Base-by-base conservation (phyloP, 2,888 invertebrate species). In the Lasioglossum vierecki region DNA sequence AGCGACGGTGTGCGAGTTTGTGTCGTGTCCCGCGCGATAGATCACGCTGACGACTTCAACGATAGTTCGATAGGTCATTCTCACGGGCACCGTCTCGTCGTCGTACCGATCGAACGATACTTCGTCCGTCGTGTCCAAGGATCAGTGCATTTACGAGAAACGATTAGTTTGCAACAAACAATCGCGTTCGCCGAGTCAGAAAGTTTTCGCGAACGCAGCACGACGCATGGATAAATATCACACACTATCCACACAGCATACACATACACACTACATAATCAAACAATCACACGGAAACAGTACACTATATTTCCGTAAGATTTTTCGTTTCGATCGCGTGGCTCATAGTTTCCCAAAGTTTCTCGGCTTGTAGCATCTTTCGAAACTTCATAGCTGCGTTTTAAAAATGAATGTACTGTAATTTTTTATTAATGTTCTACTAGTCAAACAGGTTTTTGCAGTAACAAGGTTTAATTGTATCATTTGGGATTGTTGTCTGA, bases 111-210 rank as follows among this genome's bases (percentile, higher is more conserved):
- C 73, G 57, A 83, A 83, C 39, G n/a, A 66, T 72, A 72, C 41
- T 71, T 39, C 63, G 80, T 44, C 57, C 63, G 22, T 85, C 75
- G 74, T 76, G 46, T 83, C 68, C 72, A 41, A 76, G 46, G 57
- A 44, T 30, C 53, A 82, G 76, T 80, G 83, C 79, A 85, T 85
- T 83, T 85, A 83, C 39, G 68, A 49, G 75, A 44, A 80, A 76
- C 44, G 71, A 76, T 60, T 35, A 68, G 73, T 79, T 83, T 49
- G 66, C 70, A 66, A 57, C 71, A 49, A 80, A 63, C 11, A 63
- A 46, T 77, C 70, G 22, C 35, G 49, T 81, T 68, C 72, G 18
- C 26, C 60, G 60, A 71, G 84, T 53, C 41, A n/a, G 66, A 53
- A 49, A 75, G 26, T 75, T 30, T 84, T 83, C 83, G 83, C 79